These are phyloP conservation scores for Pristionchus exspectatus DNA, from an alignment of 2,888 invertebrate species.

Conservation along the genomic window DNA sequence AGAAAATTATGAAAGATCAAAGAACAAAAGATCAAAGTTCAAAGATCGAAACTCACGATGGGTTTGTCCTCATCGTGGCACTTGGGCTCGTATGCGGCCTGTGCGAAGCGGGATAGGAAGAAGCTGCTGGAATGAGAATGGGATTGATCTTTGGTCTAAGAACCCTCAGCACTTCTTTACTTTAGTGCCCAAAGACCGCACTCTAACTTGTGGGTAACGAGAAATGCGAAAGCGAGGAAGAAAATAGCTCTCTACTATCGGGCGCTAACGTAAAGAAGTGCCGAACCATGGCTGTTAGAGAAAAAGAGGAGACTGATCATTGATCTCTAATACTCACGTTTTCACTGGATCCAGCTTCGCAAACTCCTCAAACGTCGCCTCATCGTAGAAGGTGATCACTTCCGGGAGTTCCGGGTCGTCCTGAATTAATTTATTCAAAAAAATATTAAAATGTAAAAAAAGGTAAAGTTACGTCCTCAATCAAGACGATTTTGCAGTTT, in stretches of 20 bases:
- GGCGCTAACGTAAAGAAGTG: too few relatives aligned
- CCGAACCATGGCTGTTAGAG: not conserved
- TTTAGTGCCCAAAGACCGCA: too few relatives aligned
- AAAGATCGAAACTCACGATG: conserved; percentile 19
- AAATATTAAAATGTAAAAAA: too few relatives aligned
- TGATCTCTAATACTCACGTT: not conserved
- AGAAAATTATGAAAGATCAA: not conserved
- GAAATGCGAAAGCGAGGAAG: too few relatives aligned
- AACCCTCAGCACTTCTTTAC: too few relatives aligned
- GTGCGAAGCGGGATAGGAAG: conserved; percentile 43
- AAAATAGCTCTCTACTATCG: too few relatives aligned
- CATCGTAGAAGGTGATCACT: conserved; percentile 10
- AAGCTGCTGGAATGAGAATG: conserved; percentile 36
- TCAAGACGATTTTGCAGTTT: too few relatives aligned
- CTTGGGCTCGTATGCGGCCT: conserved; percentile 45
- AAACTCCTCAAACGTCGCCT: not conserved
- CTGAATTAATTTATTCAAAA: not conserved
- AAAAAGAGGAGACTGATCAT: not conserved
- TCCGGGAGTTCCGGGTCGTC: not conserved
- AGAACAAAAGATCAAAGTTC: not conserved
- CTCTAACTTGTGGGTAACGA: too few relatives aligned
- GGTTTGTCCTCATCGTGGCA: not conserved
- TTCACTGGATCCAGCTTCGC: not conserved
- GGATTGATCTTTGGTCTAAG: not conserved
- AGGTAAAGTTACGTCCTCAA: too few relatives aligned